These are phyloP conservation scores for Caloenas nicobarica DNA, from an alignment of 2,113 vertebrate species.

Conservation along the genomic window DNA sequence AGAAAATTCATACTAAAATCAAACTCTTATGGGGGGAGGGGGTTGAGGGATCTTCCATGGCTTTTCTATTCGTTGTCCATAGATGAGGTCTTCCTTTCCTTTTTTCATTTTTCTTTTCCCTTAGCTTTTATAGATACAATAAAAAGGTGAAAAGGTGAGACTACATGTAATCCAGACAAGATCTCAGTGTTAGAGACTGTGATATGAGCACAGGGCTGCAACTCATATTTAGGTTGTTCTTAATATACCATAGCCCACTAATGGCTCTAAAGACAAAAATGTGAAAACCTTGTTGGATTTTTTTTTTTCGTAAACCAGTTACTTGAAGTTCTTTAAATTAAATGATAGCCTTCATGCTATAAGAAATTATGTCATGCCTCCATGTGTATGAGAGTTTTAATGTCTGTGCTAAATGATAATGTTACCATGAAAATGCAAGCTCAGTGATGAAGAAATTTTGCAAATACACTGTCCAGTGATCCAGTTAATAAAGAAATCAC, in stretches of 20 bases:
- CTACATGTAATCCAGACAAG: neutral
- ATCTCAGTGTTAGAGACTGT: neutral
- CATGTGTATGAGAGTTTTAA: neutral
- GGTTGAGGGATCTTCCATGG: neutral
- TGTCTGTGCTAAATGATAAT: neutral
- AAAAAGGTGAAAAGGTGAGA: neutral
- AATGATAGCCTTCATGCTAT: rapidly evolving
- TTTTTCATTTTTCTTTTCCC: neutral
- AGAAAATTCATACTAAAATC: neutral
- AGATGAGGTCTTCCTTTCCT: neutral
- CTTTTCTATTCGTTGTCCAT: neutral
- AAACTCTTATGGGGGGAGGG: neutral
- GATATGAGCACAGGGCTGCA: neutral
- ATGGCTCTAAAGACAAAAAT: neutral
- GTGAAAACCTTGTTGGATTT: rapidly evolving
- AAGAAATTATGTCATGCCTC: neutral
- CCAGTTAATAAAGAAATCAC: neutral
- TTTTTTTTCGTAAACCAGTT: neutral
- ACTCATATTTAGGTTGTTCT: neutral
- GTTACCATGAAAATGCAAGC: neutral
- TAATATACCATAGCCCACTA: neutral
- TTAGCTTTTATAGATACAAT: neutral
- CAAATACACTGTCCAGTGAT: neutral
- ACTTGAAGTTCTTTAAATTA: neutral
- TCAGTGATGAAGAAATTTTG: neutral